phyloP scores from a whole-genome alignment of 2,888 invertebrate species.

The Sympetrum striolatum region DNA sequence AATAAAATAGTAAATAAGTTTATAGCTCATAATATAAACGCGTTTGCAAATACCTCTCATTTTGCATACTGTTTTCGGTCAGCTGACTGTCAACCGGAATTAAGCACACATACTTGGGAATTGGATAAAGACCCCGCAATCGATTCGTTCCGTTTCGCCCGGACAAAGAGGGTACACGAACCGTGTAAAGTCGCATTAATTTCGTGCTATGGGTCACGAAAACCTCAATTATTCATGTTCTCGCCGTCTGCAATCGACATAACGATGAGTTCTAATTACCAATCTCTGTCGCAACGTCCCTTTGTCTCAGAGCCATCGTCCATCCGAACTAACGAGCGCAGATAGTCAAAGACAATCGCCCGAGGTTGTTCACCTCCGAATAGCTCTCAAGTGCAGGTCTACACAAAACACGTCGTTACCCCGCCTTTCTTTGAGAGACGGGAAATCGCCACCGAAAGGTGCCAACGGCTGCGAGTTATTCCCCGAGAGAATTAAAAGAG shows the following conservation, averaged over 20 bases:
- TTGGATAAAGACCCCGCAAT: too few species aligned
- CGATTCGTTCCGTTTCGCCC: too few species aligned
- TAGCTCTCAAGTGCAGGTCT: background rate
- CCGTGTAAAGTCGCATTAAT: too few species aligned
- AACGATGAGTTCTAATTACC: background rate
- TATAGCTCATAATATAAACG: too few species aligned
- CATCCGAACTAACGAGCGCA: background rate
- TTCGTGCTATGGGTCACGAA: background rate
- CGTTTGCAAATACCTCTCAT: too few species aligned
- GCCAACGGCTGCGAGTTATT: background rate
- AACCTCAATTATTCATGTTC: background rate
- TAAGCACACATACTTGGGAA: too few species aligned
- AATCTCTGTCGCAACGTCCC: background rate
- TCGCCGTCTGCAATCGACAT: background rate
- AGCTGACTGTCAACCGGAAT: too few species aligned
- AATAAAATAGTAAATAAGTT: too few species aligned
- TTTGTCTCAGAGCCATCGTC: background rate
- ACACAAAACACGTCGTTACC: background rate
- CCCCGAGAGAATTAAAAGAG: background rate
- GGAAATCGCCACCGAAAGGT: background rate
- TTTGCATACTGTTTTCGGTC: too few species aligned
- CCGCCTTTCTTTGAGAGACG: background rate
- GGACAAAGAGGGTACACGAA: too few species aligned
- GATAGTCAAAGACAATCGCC: background rate
- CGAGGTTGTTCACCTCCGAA: background rate